Percentiles rank a stretch among this genome's conserved stretches.
These are phyloP conservation scores for Phlogophora meticulosa DNA, from an alignment of 2,888 invertebrate genomes.

Conservation along the genomic window DNA sequence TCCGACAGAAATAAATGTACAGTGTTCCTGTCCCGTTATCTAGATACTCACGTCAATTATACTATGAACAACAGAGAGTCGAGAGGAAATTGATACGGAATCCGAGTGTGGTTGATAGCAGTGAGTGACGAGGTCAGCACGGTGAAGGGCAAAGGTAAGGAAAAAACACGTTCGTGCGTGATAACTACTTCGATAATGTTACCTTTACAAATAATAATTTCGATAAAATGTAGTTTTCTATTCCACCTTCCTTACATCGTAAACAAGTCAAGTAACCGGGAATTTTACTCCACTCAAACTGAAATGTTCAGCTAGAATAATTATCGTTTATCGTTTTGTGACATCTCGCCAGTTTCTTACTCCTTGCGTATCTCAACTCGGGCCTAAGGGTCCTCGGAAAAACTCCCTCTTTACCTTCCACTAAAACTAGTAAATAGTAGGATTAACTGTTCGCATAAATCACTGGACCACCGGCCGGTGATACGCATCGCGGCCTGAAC, in stretches of 20 bases:
- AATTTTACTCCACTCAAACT: not conserved
- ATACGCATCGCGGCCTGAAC: constrained; percentile 71
- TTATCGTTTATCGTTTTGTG: not conserved
- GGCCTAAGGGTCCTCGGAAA: constrained; percentile 82
- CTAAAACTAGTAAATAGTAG: constrained; percentile 90
- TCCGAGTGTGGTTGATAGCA: not conserved
- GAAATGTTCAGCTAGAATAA: not conserved
- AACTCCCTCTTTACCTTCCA: constrained; percentile 88
- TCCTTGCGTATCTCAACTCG: constrained; percentile 57
- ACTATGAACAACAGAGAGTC: not conserved
- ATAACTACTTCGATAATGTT: not conserved
- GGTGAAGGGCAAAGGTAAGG: not conserved
- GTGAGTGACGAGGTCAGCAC: not conserved
- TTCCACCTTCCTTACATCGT: not conserved
- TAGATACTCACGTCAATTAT: not conserved
- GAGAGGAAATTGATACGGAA: constrained; percentile 15
- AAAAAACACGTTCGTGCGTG: not conserved
- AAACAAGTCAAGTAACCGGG: not conserved
- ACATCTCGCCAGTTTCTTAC: constrained; percentile 30
- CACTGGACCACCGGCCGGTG: constrained; percentile 69
- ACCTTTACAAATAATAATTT: not conserved
- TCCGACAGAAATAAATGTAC: not conserved
- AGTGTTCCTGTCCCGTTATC: constrained; percentile 10
- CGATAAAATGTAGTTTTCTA: not conserved
- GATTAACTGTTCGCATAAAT: constrained; percentile 88